A percentile compares a stretch with the other conserved stretches of the same genome.
Conservation (phyloP, 2,113 vertebrate species). For the Spheniscus mendiculus region DNA sequence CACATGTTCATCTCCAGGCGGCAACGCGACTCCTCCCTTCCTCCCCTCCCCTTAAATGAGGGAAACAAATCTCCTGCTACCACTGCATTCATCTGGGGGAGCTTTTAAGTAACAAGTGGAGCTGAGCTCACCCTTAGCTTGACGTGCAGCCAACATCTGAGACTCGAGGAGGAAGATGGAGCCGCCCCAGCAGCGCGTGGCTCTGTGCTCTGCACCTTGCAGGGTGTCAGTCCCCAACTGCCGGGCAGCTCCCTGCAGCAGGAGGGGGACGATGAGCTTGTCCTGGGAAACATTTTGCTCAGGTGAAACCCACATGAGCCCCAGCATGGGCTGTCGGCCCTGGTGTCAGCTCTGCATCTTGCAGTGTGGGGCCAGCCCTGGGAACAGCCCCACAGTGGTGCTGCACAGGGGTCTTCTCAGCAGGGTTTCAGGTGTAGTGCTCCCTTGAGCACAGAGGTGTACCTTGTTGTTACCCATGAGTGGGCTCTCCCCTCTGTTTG, state of each 20-base stretch:
- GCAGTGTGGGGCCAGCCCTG: fast-evolving
- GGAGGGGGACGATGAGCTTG: fast-evolving
- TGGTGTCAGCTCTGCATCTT: neutral
- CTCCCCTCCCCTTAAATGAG: neutral
- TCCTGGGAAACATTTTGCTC: neutral
- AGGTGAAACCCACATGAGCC: fast-evolving
- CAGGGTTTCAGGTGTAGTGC: neutral
- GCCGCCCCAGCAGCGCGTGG: fast-evolving
- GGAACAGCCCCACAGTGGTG: neutral
- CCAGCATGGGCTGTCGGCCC: neutral
- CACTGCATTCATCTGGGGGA: fast-evolving
- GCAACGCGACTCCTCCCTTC: neutral
- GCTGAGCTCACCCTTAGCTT: neutral
- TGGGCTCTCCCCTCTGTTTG: neutral
- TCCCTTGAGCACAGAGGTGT: neutral
- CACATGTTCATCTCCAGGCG: neutral
- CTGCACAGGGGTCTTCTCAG: neutral
- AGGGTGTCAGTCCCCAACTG: neutral
- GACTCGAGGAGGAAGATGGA: fast-evolving
- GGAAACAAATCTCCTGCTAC: neutral
- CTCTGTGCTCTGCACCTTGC: neutral
- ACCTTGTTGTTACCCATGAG: neutral
- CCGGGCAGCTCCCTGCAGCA: neutral
- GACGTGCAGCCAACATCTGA: neutral
- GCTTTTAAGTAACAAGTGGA: neutral